Conservation (phyloP, 1,140 invertebrate genomes). For the Druon quercuslanigerum region DNA sequence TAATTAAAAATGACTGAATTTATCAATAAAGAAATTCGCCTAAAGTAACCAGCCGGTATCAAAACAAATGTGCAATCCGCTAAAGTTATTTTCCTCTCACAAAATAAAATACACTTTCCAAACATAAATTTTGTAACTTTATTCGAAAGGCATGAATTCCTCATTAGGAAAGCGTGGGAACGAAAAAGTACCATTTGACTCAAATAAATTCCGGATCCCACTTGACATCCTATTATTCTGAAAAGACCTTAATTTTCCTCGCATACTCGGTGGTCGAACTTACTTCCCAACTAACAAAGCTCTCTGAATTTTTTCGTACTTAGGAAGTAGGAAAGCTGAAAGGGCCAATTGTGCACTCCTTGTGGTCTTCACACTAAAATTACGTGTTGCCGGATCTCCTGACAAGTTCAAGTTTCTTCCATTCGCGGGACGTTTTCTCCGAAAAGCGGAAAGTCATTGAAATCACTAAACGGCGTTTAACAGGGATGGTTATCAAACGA, state of each 20-base stretch:
- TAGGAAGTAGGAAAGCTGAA: not conserved
- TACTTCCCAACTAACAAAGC: not conserved
- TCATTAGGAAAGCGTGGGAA: slow-evolving; percentile 23
- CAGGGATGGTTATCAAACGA: slow-evolving; percentile 56
- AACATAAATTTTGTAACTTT: not conserved
- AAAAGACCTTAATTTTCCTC: slow-evolving; percentile 9
- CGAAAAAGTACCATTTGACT: slow-evolving; percentile 6
- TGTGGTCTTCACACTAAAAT: slow-evolving; percentile 21
- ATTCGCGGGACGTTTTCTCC: slow-evolving; percentile 37
- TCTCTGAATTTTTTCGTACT: slow-evolving; percentile 8
- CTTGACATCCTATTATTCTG: not conserved
- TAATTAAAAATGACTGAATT: no score
- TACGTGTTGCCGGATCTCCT: slow-evolving; percentile 20
- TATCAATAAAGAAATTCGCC: no score
- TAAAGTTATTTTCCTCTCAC: no score
- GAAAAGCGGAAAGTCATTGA: slow-evolving; percentile 49
- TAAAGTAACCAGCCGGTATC: no score
- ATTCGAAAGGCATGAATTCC: slow-evolving; percentile 23
- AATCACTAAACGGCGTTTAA: slow-evolving; percentile 64
- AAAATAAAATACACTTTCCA: not conserved
- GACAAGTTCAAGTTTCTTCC: slow-evolving; percentile 21
- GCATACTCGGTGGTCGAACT: slow-evolving; percentile 20
- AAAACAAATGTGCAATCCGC: no score
- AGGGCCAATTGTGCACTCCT: slow-evolving; percentile 1
- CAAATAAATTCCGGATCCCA: slow-evolving; percentile 7